These are phyloP conservation scores for Pinctada fucata DNA, from an alignment of 2,888 invertebrate genomes.

Conservation along the genomic window DNA sequence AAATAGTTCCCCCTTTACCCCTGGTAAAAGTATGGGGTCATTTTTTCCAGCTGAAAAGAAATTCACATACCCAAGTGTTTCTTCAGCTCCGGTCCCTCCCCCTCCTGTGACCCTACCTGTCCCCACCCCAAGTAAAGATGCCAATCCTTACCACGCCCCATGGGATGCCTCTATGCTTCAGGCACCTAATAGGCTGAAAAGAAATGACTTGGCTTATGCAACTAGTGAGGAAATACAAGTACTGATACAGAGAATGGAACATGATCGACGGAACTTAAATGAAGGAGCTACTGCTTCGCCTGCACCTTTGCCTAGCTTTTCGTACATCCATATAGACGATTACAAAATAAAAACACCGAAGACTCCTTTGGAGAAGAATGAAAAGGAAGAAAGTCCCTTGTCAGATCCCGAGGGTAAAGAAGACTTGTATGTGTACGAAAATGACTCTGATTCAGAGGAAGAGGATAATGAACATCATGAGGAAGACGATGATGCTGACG, in stretches of 20 bases:
- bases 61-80: not conserved
- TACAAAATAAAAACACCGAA: conserved; percentile 22
- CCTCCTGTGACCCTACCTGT: conserved; percentile 14
- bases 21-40: conserved; percentile 37
- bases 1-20: conserved; percentile 25
- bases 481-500: conserved; percentile 34
- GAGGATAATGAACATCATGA: conserved; percentile 8
- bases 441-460: conserved; percentile 22
- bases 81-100: conserved; percentile 19
- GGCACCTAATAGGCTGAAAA: conserved; percentile 37
- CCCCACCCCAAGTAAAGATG: conserved; percentile 16
- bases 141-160: conserved; percentile 39
- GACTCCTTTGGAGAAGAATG: not conserved
- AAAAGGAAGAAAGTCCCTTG: not conserved
- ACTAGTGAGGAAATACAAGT: conserved; percentile 61
- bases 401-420: not conserved
- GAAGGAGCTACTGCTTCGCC: conserved; percentile 41
- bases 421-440: conserved; percentile 26
- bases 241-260: conserved; percentile 57
- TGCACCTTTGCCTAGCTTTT: conserved; percentile 9
- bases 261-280: conserved; percentile 46
- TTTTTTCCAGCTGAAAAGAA: conserved; percentile 35
- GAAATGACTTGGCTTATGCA: conserved; percentile 55
- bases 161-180: conserved; percentile 36
- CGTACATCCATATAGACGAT: conserved; percentile 42